Base-by-base conservation (phyloP, 2,797 vertebrate species). In the Brotula barbata region DNA sequence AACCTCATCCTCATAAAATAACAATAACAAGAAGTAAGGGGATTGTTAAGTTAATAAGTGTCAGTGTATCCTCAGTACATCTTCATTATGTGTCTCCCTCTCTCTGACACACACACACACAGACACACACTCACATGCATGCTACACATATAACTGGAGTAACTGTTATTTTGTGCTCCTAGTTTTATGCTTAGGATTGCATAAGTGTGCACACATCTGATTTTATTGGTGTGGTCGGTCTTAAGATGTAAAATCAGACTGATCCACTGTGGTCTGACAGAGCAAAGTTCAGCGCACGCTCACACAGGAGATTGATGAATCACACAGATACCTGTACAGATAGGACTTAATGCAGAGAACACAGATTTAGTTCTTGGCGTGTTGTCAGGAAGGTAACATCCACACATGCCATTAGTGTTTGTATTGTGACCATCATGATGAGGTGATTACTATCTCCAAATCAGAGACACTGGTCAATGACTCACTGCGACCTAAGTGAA, bases 181-280 rank as follows among this genome's bases (percentile, higher is more conserved):
- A 43, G 50, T 58, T 82, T 81, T 81, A 83, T 73, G 22, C n/a
- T 11, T 13, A 1, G 22, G 33, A 66, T 79, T 77, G 71, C 59
- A 45, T 60, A 67, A 77, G 9, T 71, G 66, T 43, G 60, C 62
- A n/a, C 36, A 7, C 43, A 51, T 34, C 77, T 68, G 50, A 73
- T 48, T 44, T 36, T 46, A 63, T 58, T 59, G 46, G 60, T 28
- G n/a, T 28, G 49, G 45, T 25, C 17, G 16, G 43, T 61, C 58
- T 73, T 74, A 58, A 50, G 60, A 68, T 25, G 1, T 73, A 77
- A 77, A 73, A 28, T 45, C 20, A 17, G 9, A 59, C 2, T 73
- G 61, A 78, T 44, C 74, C 55, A 65, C 41, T 68, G 58, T 62
- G 25, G 13, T 58, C 41, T 6, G 1, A 42, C 31, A 17, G 67